Evolutionary conservation across 2,113 vertebrate species (phyloP), one percentile per base, ranked within the genome.

Genomic region (Pogonocichla stellata): DNA sequence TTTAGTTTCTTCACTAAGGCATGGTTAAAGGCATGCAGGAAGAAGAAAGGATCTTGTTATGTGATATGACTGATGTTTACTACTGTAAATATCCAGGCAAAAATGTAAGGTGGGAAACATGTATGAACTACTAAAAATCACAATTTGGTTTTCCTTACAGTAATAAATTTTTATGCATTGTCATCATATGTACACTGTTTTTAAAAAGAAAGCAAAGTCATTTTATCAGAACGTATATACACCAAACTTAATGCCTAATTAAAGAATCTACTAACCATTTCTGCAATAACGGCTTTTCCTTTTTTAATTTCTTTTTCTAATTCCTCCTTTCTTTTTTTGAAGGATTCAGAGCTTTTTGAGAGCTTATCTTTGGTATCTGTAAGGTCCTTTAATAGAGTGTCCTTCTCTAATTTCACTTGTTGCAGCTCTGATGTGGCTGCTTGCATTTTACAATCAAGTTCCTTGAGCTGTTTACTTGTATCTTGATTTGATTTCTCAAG

Each of bases 261-360:
- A 96, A 96, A 95, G 26, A 92, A 75, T 83, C 23, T 86, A 98
- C 98, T 94, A 82, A 99, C 99, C 98, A 99, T 98, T 86, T 99
- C 98, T 89, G 97, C 98, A 74, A 98, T 45, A 61, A 97, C 92
- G 78, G 98, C 92, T 95, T 98, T 98, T 90, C 97, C 97, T 94
- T 96, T 98, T 93, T 98, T 98, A 93, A 97, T 98, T 97, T 99
- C 99, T n/a, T 98, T 97, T 82, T 99, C 99, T 95, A 99, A 97
- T 82, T 98, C 98, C 88, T 96, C 97, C 90, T 96, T 98, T 90
- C 89, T 98, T 77, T 98, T 98, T 95, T 98, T 98, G 82, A 99
- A 97, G 51, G 98, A 98, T 80, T 98, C 97, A 31, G 96, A 98
- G 90, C 94, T 97, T 95, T 99, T 98, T 57, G 94, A 98, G 54